These are phyloP conservation scores for Eolophus roseicapilla DNA, from an alignment of 2,113 vertebrate genomes.

Conservation along the genomic window DNA sequence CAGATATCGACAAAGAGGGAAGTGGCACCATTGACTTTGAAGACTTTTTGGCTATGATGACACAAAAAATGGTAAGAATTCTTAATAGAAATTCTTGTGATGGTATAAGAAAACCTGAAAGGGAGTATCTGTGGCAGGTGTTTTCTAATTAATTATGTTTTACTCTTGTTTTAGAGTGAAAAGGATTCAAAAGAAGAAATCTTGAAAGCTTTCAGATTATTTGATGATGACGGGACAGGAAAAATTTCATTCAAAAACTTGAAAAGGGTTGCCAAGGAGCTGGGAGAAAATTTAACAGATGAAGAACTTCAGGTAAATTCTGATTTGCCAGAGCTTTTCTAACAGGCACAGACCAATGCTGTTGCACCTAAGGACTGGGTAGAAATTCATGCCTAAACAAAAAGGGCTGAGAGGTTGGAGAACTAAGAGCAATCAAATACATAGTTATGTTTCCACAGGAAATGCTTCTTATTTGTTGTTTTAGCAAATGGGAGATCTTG, in stretches of 20 bases:
- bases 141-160: background rate
- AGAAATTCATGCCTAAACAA: background rate
- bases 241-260: slow-evolving; percentile 93
- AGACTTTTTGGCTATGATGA: slow-evolving; percentile 90
- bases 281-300: slow-evolving; percentile 92
- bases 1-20: slow-evolving; percentile 86
- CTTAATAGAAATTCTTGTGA: background rate
- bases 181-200: slow-evolving; percentile 95
- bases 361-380: background rate
- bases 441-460: background rate
- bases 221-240: slow-evolving; percentile 91
- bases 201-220: slow-evolving; percentile 90
- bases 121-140: background rate
- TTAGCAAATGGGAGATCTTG: background rate
- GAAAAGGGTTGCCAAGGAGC: slow-evolving; percentile 89
- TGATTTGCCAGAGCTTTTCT: background rate
- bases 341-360: background rate
- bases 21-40: slow-evolving; percentile 84
- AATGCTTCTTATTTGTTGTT: background rate
- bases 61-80: slow-evolving; percentile 87
- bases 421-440: background rate
- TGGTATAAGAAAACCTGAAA: background rate
- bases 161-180: slow-evolving; percentile 77
- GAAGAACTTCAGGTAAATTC: slow-evolving; percentile 87
- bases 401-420: background rate